These are phyloP conservation scores for Venusia cambrica DNA, from an alignment of 2,888 invertebrate species.

Conservation along the genomic window DNA sequence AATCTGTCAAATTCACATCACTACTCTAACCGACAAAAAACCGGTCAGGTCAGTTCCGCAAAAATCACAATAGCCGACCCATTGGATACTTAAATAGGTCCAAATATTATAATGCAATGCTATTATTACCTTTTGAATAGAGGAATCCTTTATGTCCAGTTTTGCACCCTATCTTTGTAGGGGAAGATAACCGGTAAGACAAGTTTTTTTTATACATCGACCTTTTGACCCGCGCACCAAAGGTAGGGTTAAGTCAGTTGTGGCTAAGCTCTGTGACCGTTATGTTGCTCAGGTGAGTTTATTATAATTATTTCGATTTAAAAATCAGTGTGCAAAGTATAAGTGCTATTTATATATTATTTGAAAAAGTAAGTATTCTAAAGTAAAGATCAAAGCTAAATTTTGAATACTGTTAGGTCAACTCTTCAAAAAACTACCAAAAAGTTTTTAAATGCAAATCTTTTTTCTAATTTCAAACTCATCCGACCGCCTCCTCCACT, in stretches of 20 bases:
- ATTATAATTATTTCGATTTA: conserved; percentile 14
- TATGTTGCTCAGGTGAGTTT: conserved; percentile 28
- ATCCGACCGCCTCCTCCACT: conserved; percentile 35
- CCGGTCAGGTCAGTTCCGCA: conserved; percentile 78
- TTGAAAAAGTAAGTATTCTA: too few relatives aligned
- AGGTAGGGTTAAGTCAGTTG: conserved; percentile 69
- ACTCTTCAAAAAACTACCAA: conserved; percentile 15
- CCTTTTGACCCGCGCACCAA: conserved; percentile 54
- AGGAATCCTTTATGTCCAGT: conserved; percentile 73
- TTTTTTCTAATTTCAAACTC: conserved; percentile 37
- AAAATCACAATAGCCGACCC: conserved; percentile 67
- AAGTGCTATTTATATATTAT: too few relatives aligned
- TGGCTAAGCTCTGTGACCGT: conserved; percentile 52
- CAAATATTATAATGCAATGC: conserved; percentile 74
- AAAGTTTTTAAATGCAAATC: conserved; percentile 30
- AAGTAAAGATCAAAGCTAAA: too few relatives aligned
- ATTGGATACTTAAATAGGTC: conserved; percentile 80
- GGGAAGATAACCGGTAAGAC: conserved; percentile 79
- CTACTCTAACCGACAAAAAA: conserved; percentile 49
- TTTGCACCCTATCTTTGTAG: conserved; percentile 65
- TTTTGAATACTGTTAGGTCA: too few relatives aligned
- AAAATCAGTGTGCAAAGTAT: too few relatives aligned
- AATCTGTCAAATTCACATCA: too few relatives aligned
- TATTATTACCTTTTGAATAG: conserved; percentile 61
- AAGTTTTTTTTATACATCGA: conserved; percentile 41